These are phyloP conservation scores for Leptopilina drosophilae DNA, from an alignment of 2,888 invertebrate genomes.

Conservation along the genomic window DNA sequence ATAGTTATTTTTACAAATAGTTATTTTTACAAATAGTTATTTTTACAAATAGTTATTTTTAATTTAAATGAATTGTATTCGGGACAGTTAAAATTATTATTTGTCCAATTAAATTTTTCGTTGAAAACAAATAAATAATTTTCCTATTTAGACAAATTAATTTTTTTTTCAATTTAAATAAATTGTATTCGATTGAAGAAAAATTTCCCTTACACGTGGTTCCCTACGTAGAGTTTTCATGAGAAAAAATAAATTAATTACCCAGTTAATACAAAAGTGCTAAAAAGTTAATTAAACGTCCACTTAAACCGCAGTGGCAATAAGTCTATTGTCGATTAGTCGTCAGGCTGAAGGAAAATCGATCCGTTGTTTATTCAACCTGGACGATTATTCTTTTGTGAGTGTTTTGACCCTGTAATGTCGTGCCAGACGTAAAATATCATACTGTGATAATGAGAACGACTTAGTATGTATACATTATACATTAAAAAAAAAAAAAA, in stretches of 20 bases:
- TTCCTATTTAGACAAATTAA: no score
- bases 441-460: conserved; percentile 34
- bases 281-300: conserved; percentile 22
- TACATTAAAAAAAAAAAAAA: no score
- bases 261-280: conserved; percentile 4
- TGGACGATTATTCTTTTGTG: conserved; percentile 30
- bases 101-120: no score
- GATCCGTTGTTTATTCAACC: conserved; percentile 27
- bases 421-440: conserved; percentile 32
- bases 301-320: neutral
- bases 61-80: no score
- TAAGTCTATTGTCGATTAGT: conserved; percentile 33
- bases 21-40: no score
- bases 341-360: conserved; percentile 39
- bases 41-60: no score
- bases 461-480: neutral
- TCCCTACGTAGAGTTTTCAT: neutral
- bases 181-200: no score
- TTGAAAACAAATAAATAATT: no score
- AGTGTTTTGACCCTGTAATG: conserved; percentile 36
- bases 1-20: no score
- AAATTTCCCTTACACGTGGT: no score
- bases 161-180: no score
- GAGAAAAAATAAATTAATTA: conserved; percentile 1
- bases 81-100: no score